Evolutionary conservation across 1,140 invertebrate genomes (phyloP).

Genomic region (Oryctes rhinoceros): DNA sequence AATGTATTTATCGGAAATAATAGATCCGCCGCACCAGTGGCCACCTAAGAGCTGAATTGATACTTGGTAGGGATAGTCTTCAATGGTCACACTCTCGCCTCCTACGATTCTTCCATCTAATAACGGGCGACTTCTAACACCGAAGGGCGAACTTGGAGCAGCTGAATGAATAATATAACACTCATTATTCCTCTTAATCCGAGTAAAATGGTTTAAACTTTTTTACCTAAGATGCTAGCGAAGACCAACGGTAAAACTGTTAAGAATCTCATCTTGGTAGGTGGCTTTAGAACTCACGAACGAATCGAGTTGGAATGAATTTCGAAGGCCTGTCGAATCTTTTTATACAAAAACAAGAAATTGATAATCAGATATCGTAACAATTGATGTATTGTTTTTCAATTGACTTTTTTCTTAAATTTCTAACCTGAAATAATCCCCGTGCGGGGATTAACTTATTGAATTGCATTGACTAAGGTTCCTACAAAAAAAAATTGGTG

Average conservation of each 20-base stretch:
- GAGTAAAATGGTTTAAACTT: background rate
- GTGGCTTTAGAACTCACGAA: background rate
- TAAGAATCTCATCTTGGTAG: background rate
- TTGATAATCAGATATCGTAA: too few relatives aligned
- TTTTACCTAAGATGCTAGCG: background rate
- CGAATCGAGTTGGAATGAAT: background rate
- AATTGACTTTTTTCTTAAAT: too few relatives aligned
- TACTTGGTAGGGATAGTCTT: constrained; percentile 70
- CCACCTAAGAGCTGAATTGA: constrained; percentile 62
- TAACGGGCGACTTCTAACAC: background rate
- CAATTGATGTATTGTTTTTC: too few relatives aligned
- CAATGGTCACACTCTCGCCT: constrained; percentile 66
- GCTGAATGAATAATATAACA: too few relatives aligned
- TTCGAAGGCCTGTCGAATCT: too few relatives aligned
- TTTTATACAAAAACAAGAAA: too few relatives aligned
- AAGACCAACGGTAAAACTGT: background rate
- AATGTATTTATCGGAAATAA: constrained; percentile 66
- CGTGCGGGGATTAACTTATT: too few relatives aligned
- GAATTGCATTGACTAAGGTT: too few relatives aligned
- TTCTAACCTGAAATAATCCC: too few relatives aligned
- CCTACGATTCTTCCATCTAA: constrained; percentile 67
- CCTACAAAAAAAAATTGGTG: too few relatives aligned
- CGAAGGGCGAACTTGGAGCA: background rate
- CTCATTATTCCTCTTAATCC: too few relatives aligned
- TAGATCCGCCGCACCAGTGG: constrained; percentile 72